Evolutionary conservation across 1,140 invertebrate species (phyloP), one percentile per base, ranked within the genome.

Genomic region (Rhopalosiphum padi): DNA sequence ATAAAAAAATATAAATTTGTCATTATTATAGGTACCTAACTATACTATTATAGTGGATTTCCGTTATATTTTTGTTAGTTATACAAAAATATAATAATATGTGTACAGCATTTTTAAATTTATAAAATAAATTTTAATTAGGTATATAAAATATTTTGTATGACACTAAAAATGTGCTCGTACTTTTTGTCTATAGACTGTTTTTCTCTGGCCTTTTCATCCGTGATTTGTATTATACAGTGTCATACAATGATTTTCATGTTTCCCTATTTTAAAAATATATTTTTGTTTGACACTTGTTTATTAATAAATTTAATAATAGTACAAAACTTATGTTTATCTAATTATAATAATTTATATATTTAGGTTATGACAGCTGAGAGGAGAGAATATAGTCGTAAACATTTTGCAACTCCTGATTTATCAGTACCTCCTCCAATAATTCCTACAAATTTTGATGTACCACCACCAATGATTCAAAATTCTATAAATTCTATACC

Each of bases 341-440:
- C 9, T 86, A 46, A 35, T 85, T 87, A 85, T 89, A 89, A n/a
- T 94, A 90, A 91, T 89, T 94, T 94, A 92, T 94, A 30, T 87
- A 94, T 94, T 35, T 94, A 97, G 96, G 97, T 98, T 22, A 98
- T 98, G 97, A 98, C 97, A 30, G 97, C 97, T 15, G 98, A 98
- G 95, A 96, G 97, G 94, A 96, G 98, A 91, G 98, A 98, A 95
- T 98, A 98, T 95, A 97, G 97, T 82, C 96, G 97, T 86, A 97
- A 97, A 94, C 94, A 94, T 55, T 94, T 94, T 86, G 96, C 96
- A 53, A 95, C 95, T 91, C 96, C 96, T 2, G 96, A 97, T 94
- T 96, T 97, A 96, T 96, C 96, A 94, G 96, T 97, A 86, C 96
- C 97, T 43, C 96, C 97, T 21, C 97, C 97, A 30, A 95, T 95